phyloP scores from a whole-genome alignment of 23 tunicate genomes.

The Oikopleura vanhoeffeni region DNA sequence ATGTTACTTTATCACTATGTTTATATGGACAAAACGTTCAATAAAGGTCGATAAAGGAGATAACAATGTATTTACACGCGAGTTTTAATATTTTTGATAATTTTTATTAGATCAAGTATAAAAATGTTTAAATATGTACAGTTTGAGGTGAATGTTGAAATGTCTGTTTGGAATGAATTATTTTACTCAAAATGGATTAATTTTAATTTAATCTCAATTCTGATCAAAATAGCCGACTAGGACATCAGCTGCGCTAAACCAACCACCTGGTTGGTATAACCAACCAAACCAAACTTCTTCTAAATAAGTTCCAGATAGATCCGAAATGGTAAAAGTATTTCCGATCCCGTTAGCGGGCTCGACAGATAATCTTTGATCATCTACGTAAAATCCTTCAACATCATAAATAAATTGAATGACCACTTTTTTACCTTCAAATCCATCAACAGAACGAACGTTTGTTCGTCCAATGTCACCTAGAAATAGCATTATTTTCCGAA shows the following conservation, averaged over 20 bases:
- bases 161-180: too few species aligned
- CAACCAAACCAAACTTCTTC: constrained; percentile 15
- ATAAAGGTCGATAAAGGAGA: too few species aligned
- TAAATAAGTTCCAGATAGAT: not conserved
- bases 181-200: too few species aligned
- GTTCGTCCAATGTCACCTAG: not conserved
- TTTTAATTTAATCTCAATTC: too few species aligned
- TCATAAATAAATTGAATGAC: constrained; percentile 9
- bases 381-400: not conserved
- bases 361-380: not conserved
- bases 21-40: too few species aligned
- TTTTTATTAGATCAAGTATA: too few species aligned
- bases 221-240: constrained; percentile 10
- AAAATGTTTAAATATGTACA: too few species aligned
- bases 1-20: too few species aligned
- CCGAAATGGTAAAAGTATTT: not conserved
- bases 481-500: too few species aligned
- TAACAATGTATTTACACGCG: too few species aligned
- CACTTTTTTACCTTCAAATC: constrained; percentile 5
- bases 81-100: too few species aligned
- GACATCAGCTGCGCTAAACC: constrained; percentile 14
- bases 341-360: not conserved
- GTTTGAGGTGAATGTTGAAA: too few species aligned
- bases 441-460: not conserved
- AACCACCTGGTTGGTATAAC: not conserved